phyloP scores from a whole-genome alignment of 2,797 vertebrate genomes.

The Gallinago stenura region DNA sequence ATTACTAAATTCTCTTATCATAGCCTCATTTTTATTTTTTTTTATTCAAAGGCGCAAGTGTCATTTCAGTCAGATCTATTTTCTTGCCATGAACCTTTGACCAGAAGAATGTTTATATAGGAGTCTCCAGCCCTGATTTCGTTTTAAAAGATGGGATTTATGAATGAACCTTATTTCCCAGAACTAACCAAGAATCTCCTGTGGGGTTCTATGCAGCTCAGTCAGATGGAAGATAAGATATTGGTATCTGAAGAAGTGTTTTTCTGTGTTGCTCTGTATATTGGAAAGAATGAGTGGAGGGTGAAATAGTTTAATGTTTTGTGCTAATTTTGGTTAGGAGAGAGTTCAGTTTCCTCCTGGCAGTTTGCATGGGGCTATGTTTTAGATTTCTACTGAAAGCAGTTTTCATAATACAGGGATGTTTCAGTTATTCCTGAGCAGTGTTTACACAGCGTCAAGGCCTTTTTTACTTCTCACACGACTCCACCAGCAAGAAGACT shows the following conservation, averaged over 20 bases:
- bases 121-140: not conserved
- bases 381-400: not conserved
- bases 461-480: fast-evolving
- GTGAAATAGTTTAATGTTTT: not conserved
- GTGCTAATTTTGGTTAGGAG: not conserved
- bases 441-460: not conserved
- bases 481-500: too few species aligned
- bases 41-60: not conserved
- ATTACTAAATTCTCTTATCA: not conserved
- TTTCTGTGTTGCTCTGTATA: not conserved
- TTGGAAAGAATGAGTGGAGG: fast-evolving
- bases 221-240: not conserved
- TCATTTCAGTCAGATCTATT: not conserved
- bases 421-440: fast-evolving
- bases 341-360: not conserved
- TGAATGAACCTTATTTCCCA: not conserved
- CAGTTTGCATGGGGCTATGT: too few species aligned
- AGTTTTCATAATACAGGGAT: not conserved
- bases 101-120: too few species aligned
- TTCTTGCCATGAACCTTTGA: not conserved
- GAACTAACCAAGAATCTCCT: not conserved
- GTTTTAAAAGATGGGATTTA: not conserved
- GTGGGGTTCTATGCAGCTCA: not conserved
- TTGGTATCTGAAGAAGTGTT: not conserved
- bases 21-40: not conserved